Conservation (phyloP, 2,888 invertebrate genomes). For the Cerceris rybyensis region DNA sequence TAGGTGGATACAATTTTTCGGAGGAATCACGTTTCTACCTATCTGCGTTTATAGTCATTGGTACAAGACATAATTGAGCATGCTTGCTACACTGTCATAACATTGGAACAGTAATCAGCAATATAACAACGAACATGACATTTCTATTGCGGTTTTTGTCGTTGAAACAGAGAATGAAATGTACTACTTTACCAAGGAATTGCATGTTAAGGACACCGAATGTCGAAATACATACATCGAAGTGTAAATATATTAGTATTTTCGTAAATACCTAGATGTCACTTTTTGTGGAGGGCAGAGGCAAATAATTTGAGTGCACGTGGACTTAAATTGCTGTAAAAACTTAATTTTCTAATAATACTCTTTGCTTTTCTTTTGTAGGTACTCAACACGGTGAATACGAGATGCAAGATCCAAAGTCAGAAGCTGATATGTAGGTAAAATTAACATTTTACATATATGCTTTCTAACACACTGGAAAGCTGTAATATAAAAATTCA, state of each 20-base stretch:
- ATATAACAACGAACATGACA: conserved; percentile 48
- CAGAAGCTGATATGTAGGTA: conserved; percentile 94
- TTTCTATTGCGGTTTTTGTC: conserved; percentile 37
- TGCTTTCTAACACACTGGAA: not conserved
- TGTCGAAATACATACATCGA: conserved; percentile 63
- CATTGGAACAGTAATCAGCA: not conserved
- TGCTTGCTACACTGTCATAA: conserved; percentile 6
- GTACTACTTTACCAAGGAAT: conserved; percentile 20
- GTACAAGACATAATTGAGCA: conserved; percentile 15
- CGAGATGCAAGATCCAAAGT: conserved; percentile 96
- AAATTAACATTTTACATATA: conserved; percentile 41
- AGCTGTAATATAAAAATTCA: not conserved
- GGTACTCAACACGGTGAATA: conserved; percentile 89
- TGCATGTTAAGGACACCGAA: conserved; percentile 31
- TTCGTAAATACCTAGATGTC: conserved; percentile 19
- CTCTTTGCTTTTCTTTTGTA: conserved; percentile 72
- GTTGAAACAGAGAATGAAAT: conserved; percentile 41
- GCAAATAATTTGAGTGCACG: conserved; percentile 19
- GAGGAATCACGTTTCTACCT: conserved; percentile 14
- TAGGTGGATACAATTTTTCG: not conserved
- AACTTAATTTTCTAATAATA: conserved; percentile 11
- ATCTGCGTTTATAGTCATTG: conserved; percentile 6
- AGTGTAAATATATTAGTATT: conserved; percentile 61
- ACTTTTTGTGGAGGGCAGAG: conserved; percentile 2
- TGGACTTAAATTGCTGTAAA: conserved; percentile 2